Base-by-base conservation (phyloP, 2,113 vertebrate species). In the Hypocryptadius cinnamomeus region DNA sequence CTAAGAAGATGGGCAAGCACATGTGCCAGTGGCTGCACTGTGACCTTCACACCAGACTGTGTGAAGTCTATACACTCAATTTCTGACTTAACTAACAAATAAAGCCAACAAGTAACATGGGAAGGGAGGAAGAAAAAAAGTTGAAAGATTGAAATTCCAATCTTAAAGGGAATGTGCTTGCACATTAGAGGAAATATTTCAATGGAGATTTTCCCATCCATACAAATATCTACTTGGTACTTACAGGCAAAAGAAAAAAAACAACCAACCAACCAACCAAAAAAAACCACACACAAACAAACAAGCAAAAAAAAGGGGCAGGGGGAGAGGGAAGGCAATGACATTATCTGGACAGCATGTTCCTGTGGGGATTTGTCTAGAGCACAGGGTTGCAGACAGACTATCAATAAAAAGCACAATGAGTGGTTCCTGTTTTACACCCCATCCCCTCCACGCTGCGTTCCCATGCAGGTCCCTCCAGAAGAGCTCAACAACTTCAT, bases 1-100 rank as follows among this genome's bases (percentile, higher is more conserved):
- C 15, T 30, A 18, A 60, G 35, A 73, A 65, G 21, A 54, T 6
- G 16, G 40, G 16, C 3, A 5, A 76, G 37, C 0, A 0, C n/a
- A 17, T 1, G 5, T 48, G 57, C 57, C 69, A 40, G 50, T 13
- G 31, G 33, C 72, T 70, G 31, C 25, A 1, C 25, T 18, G 10
- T 14, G 21, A n/a, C n/a, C n/a, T n/a, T n/a, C n/a, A n/a, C n/a
- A n/a, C n/a, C n/a, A n/a, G n/a, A n/a, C n/a, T n/a, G n/a, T n/a
- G n/a, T n/a, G 19, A 21, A 65, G 30, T 17, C 27, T 2, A 1
- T 24, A 37, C 27, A 5, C 39, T 63, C 63, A 9, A 35, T 66
- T 88, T 80, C 69, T 80, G 72, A 56, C 31, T 71, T 71, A 50
- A 81, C 12, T n/a, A 50, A 61, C 24, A 80, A 86, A 78, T 86